Percentiles rank a stretch among this genome's conserved stretches.
phyloP scores from a whole-genome alignment of 2,888 invertebrate species.

The Cataglyphis rosenhaueri region DNA sequence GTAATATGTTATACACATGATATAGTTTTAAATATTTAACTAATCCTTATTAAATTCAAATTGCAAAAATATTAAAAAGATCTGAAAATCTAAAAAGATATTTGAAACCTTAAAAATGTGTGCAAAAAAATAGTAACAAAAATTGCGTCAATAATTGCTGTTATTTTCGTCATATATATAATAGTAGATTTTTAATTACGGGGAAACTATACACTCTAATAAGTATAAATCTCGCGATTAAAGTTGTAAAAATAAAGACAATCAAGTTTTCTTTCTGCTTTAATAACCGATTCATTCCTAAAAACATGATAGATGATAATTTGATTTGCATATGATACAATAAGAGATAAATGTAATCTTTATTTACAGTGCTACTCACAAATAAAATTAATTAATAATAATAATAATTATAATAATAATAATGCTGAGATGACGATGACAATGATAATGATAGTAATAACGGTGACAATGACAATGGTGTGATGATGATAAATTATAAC shows the following conservation, averaged over 20 bases:
- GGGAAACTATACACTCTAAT: not conserved
- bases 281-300: conserved; percentile 61
- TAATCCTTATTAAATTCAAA: not conserved
- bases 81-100: not conserved
- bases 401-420: conserved; percentile 62
- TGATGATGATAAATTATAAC: conserved; percentile 68
- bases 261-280: conserved; percentile 53
- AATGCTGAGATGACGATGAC: conserved; percentile 51
- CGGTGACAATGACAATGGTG: conserved; percentile 59
- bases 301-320: conserved; percentile 57
- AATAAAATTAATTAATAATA: conserved; percentile 72
- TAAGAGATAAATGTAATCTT: conserved; percentile 81
- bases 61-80: not conserved
- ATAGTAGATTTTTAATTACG: not conserved
- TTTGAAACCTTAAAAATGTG: not conserved
- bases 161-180: not conserved
- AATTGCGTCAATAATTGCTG: not conserved
- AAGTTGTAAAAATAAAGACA: conserved; percentile 51
- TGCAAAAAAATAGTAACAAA: not conserved
- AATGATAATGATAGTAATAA: conserved; percentile 57
- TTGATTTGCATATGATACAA: conserved; percentile 75
- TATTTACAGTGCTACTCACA: conserved; percentile 84
- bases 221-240: conserved; percentile 2
- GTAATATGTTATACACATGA: not conserved
- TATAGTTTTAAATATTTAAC: not conserved